Evolutionary conservation across 35 echinoderm and acorn worm species (phyloP).

Genomic region (Diadema setosum): DNA sequence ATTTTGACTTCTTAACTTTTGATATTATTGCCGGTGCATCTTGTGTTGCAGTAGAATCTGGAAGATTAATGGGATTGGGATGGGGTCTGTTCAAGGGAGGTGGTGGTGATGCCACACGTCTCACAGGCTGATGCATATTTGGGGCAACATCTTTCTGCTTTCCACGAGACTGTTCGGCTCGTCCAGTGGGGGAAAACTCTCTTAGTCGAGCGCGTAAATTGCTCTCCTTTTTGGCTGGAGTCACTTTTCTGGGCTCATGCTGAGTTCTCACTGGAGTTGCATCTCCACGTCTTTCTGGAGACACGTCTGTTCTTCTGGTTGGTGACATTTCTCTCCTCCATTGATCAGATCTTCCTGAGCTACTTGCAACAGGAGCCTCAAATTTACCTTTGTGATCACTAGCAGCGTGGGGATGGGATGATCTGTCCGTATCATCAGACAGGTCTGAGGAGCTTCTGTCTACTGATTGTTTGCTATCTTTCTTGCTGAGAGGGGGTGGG

Average conservation of each 20-base stretch:
- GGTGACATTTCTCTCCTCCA: neutral
- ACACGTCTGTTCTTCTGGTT: neutral
- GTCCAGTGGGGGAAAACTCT: neutral
- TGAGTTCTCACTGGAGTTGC: neutral
- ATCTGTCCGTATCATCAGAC: neutral
- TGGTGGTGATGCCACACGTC: conserved; percentile 26
- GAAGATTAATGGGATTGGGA: neutral
- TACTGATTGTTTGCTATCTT: neutral
- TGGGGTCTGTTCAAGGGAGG: neutral
- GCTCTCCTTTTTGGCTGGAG: neutral
- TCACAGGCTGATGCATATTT: neutral
- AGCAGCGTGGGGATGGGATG: neutral
- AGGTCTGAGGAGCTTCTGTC: conserved; percentile 18
- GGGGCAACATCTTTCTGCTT: neutral
- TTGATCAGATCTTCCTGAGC: neutral
- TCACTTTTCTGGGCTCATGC: neutral
- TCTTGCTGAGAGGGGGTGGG: neutral
- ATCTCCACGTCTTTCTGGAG: neutral
- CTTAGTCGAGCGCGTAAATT: neutral
- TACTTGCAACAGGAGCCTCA: neutral
- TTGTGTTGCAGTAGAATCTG: neutral
- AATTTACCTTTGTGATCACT: neutral
- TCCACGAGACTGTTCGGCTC: neutral
- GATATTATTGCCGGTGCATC: neutral
- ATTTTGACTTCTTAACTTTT: conserved; percentile 21